These are phyloP conservation scores for Malurus cyaneus DNA, from an alignment of 2,113 vertebrate species.

Conservation along the genomic window DNA sequence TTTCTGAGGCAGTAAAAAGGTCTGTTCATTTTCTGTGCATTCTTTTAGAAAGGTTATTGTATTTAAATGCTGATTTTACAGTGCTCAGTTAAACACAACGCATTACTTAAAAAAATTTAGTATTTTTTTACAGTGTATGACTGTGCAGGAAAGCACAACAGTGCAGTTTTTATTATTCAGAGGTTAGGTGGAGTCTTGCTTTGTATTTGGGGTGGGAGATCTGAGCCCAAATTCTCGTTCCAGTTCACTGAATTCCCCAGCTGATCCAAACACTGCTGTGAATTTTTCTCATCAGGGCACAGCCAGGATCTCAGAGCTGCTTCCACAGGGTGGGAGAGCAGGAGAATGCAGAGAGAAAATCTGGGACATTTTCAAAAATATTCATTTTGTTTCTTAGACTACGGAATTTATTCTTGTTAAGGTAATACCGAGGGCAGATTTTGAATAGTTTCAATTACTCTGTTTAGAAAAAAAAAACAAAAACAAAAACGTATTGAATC, in stretches of 20 bases:
- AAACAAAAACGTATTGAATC: not conserved
- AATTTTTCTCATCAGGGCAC: not conserved
- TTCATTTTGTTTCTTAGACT: not conserved
- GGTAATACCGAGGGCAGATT: accelerated
- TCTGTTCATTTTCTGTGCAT: not conserved
- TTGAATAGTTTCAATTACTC: not conserved
- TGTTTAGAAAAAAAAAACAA: not conserved
- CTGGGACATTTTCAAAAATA: not conserved
- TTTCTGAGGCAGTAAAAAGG: not conserved
- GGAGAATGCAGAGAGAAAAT: not conserved
- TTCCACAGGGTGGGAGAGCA: not conserved
- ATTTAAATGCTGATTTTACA: not conserved
- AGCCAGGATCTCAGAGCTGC: not conserved
- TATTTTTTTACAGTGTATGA: accelerated
- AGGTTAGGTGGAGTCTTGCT: not conserved
- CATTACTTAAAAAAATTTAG: not conserved
- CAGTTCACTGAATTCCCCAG: not conserved
- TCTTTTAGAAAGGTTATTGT: not conserved
- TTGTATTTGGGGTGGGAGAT: not conserved
- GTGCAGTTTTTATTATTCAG: not conserved
- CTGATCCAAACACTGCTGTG: not conserved
- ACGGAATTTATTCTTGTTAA: not conserved
- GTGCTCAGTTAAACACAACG: not conserved
- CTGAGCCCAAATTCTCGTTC: not conserved
- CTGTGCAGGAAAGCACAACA: not conserved